Conservation (phyloP, 2,888 invertebrate species). For the Chrysolina haemoptera region DNA sequence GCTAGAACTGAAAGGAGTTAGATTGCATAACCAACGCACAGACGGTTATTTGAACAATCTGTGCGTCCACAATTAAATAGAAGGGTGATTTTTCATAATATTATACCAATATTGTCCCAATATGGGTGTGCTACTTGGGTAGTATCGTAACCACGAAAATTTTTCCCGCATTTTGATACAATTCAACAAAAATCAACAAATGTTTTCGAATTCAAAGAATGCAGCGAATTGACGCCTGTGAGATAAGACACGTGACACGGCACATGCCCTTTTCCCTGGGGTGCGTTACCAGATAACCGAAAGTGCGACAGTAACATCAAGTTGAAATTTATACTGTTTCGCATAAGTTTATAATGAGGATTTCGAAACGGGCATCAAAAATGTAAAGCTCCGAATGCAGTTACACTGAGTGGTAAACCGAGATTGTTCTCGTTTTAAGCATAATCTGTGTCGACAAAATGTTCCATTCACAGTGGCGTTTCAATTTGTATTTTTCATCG, state of each 20-base stretch:
- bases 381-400: constrained; percentile 19
- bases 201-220: background rate
- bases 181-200: too few species aligned
- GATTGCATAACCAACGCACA: too few species aligned
- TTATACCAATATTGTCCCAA: too few species aligned
- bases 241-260: constrained; percentile 6
- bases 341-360: constrained; percentile 18
- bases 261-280: constrained; percentile 17
- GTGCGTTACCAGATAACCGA: constrained; percentile 14
- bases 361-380: constrained; percentile 16
- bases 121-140: too few species aligned
- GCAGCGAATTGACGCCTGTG: background rate
- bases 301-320: constrained; percentile 7
- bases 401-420: constrained; percentile 21
- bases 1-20: too few species aligned
- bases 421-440: constrained; percentile 4
- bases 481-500: background rate
- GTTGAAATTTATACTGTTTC: constrained; percentile 10
- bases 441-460: constrained; percentile 12
- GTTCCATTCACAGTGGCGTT: constrained; percentile 2
- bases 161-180: too few species aligned
- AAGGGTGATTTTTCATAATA: too few species aligned
- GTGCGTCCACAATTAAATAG: too few species aligned
- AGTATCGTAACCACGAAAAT: too few species aligned
- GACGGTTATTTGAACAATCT: too few species aligned